A percentile compares a stretch with the other conserved stretches of the same genome.
phyloP scores from a whole-genome alignment of 2,888 invertebrate genomes.

The Lepidocyrtinus sp. region DNA sequence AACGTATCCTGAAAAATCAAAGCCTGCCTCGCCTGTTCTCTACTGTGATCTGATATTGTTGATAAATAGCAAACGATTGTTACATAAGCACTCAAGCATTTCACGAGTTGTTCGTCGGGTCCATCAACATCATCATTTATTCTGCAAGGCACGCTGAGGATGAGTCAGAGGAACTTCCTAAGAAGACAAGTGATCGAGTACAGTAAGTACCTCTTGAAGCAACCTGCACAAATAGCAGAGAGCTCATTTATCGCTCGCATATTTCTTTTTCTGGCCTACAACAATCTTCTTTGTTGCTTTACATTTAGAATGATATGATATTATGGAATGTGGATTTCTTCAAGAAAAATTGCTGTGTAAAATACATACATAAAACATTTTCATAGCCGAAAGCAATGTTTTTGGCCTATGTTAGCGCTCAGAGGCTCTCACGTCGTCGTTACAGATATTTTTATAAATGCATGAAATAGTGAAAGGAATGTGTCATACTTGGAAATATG shows the following conservation, averaged over 20 bases:
- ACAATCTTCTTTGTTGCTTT: neutral
- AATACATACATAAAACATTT: neutral
- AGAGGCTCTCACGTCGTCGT: neutral
- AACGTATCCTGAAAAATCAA: neutral
- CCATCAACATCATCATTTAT: neutral
- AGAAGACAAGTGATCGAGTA: conserved; percentile 52
- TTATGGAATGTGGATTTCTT: neutral
- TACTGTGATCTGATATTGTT: conserved; percentile 24
- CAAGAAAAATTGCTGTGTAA: neutral
- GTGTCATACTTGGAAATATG: conserved; percentile 26
- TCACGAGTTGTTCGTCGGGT: conserved; percentile 6
- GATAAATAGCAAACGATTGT: conserved; percentile 44
- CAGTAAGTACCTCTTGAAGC: conserved; percentile 45
- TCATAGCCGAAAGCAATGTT: neutral
- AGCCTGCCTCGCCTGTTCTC: conserved; percentile 37
- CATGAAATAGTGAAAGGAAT: conserved; percentile 45
- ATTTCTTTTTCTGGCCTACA: neutral
- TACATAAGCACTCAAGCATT: conserved; percentile 52
- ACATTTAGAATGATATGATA: too few species aligned
- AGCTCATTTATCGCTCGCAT: neutral
- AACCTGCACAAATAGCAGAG: neutral
- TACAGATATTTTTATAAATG: neutral
- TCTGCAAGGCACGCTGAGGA: conserved; percentile 23
- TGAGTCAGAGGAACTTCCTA: conserved; percentile 57
- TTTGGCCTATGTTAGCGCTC: neutral